Conservation (phyloP, 1,140 invertebrate species). For the Sarcophaga bullata region DNA sequence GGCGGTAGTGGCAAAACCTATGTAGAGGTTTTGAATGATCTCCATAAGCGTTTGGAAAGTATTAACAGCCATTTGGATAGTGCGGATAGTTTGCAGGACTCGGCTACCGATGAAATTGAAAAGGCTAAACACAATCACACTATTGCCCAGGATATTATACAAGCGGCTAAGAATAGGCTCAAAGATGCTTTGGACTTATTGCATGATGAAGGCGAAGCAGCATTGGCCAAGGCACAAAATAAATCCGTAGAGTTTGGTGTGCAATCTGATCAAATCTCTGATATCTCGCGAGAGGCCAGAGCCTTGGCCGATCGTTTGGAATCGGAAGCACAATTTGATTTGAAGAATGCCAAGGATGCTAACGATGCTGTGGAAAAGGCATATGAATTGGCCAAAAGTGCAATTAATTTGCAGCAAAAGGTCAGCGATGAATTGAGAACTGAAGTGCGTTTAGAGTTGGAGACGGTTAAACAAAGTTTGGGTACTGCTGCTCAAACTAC, state of each 20-base stretch:
- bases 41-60: slow-evolving; percentile 74
- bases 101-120: slow-evolving; percentile 71
- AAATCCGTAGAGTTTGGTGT: slow-evolving; percentile 88
- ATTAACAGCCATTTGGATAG: slow-evolving; percentile 74
- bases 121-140: slow-evolving; percentile 77
- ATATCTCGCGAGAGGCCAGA: slow-evolving; percentile 87
- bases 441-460: slow-evolving; percentile 69
- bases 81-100: slow-evolving; percentile 71
- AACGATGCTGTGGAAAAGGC: slow-evolving; percentile 85
- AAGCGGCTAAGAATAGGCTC: slow-evolving; percentile 77
- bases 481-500: slow-evolving; percentile 76
- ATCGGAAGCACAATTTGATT: slow-evolving; percentile 81
- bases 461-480: slow-evolving; percentile 73
- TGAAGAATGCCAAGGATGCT: slow-evolving; percentile 80
- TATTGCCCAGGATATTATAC: slow-evolving; percentile 78
- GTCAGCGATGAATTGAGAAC: slow-evolving; percentile 76
- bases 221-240: slow-evolving; percentile 81
- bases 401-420: slow-evolving; percentile 82
- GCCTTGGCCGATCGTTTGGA: slow-evolving; percentile 79
- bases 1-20: slow-evolving; percentile 74
- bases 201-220: slow-evolving; percentile 81
- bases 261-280: slow-evolving; percentile 90
- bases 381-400: slow-evolving; percentile 81
- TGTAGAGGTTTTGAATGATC: slow-evolving; percentile 74
- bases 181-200: slow-evolving; percentile 80